Evolutionary conservation across 2,113 vertebrate genomes (phyloP), one percentile per base, ranked within the genome.

Genomic region (Menura novaehollandiae): DNA sequence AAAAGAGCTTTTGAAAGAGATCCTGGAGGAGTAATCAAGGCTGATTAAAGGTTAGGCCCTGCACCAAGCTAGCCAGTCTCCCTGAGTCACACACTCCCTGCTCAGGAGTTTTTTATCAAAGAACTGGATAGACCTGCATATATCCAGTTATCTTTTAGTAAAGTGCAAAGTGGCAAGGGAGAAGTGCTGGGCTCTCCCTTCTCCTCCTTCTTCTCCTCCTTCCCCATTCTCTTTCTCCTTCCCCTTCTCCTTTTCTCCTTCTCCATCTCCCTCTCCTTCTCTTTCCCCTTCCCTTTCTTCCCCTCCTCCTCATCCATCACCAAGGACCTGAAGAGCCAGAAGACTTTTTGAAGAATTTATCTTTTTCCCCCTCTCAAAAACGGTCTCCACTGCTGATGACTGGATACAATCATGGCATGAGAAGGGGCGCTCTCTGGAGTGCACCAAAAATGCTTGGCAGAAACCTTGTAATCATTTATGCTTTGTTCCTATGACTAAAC

Each of bases 1-100:
- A 95, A 94, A 94, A 39, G 49, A 67, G 32, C 72, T 91, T 93
- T 91, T 74, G 68, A 80, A 93, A 92, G 77, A 75, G 63, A 82
- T 95, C 9, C 52, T 80, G 59, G 30, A 93, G 85, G 15, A 90
- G 39, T 0, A 1, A 93, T 30, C 67, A 24, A 88, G 79, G 53
- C 83, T 75, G 76, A 96, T 67, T 55, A 90, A 94, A 96, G 56
- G 64, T 78, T 64, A 56, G 60, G 47, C 13, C 39, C 52, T 33
- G 63, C 52, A 88, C 60, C 75, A 67, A 47, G 18, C 30, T 6
- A 63, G 43, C 51, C 82, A 77, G 10, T n/a, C 47, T 63, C 63
- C 30, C 35, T 19, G 23, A 82, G 59, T 35, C 78, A 62, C 62
- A 82, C n/a, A 46, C 4, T 6, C 30, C 28, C 52, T 55, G 43